Evolutionary conservation across 2,113 vertebrate species (phyloP).

Genomic region (Cyanoliseus patagonus): DNA sequence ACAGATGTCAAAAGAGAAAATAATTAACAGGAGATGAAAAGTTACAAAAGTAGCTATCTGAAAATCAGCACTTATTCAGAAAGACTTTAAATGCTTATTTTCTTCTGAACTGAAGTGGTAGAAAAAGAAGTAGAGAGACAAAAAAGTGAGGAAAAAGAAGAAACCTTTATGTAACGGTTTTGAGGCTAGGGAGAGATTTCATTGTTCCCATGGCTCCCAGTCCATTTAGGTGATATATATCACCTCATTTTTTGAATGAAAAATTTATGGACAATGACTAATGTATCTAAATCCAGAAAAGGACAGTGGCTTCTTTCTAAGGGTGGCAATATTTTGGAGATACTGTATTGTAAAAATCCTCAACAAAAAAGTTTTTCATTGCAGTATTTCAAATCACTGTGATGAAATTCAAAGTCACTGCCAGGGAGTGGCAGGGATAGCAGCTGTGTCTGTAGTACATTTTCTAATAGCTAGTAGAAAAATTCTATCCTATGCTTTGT

Average conservation of each 20-base stretch:
- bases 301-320: not conserved
- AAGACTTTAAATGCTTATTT: not conserved
- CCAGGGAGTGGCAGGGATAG: not conserved
- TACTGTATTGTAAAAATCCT: not conserved
- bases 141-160: not conserved
- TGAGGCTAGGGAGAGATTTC: not conserved
- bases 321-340: not conserved
- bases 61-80: not conserved
- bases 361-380: not conserved
- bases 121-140: not conserved
- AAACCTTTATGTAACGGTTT: not conserved
- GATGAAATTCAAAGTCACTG: not conserved
- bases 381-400: not conserved
- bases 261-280: not conserved
- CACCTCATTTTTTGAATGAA: not conserved
- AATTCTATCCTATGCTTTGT: not conserved
- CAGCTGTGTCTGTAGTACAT: not conserved
- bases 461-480: not conserved
- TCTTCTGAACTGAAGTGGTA: not conserved
- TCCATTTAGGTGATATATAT: not conserved
- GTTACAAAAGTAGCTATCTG: not conserved
- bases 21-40: not conserved
- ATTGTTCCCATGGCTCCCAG: not conserved
- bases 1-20: not conserved
- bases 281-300: not conserved